A percentile compares a stretch with the other conserved stretches of the same genome.
These are phyloP conservation scores for Nothocercus julius DNA, from an alignment of 2,113 vertebrate genomes.

Conservation along the genomic window DNA sequence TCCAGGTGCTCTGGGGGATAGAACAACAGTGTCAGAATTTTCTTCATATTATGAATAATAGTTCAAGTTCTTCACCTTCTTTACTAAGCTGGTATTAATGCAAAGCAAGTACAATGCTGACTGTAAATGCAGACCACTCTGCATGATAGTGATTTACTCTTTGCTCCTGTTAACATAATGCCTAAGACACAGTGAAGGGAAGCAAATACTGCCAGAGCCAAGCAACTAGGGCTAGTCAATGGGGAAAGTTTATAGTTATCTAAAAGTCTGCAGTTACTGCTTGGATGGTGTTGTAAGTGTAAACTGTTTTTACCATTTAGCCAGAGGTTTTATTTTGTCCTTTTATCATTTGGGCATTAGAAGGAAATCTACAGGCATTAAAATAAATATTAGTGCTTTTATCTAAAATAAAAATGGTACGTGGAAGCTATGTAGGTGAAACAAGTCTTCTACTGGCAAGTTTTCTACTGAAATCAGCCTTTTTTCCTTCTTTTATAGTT, in stretches of 20 bases:
- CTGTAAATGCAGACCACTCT: not conserved
- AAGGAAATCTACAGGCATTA: not conserved
- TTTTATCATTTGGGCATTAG: not conserved
- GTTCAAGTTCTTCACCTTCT: not conserved
- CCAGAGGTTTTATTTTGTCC: not conserved
- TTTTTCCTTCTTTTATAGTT: not conserved
- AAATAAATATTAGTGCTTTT: not conserved
- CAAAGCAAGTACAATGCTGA: not conserved
- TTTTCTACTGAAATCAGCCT: not conserved
- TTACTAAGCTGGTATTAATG: not conserved
- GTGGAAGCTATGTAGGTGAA: not conserved
- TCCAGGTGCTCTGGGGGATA: not conserved
- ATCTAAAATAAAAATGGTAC: not conserved
- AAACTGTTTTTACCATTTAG: not conserved
- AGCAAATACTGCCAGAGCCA: not conserved
- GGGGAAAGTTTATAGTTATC: not conserved
- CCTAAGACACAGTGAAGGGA: not conserved
- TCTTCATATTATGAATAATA: not conserved
- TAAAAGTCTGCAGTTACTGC: not conserved
- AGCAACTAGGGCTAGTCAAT: not conserved
- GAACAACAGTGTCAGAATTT: not conserved
- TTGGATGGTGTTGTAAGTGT: not conserved
- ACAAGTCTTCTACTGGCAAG: not conserved
- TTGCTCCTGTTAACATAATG: not conserved
- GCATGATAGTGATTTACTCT: not conserved